Conservation (phyloP, 2,797 vertebrate species). For the Limosa lapponica region DNA sequence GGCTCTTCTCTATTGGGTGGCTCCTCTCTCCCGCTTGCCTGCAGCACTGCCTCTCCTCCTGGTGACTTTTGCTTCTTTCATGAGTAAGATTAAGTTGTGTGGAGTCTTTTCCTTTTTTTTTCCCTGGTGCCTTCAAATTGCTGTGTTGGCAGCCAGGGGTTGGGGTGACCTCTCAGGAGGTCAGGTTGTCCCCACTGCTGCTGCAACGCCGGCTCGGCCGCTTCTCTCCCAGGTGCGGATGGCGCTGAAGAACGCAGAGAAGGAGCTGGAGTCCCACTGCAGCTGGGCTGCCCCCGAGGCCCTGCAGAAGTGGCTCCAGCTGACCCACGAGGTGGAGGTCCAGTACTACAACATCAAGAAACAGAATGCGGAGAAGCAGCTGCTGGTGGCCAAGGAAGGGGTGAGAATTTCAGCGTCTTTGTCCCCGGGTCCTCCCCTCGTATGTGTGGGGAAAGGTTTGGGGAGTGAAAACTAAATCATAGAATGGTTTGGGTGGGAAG, state of each 20-base stretch:
- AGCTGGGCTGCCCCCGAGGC: conserved; percentile 92
- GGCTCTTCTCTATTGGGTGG: background rate
- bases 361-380: conserved; percentile 93
- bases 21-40: background rate
- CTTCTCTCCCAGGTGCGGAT: conserved; percentile 87
- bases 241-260: conserved; percentile 95
- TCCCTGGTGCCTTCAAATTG: rapidly evolving
- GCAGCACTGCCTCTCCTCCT: background rate
- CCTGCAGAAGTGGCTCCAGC: conserved; percentile 97
- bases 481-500: background rate
- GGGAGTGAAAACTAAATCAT: background rate
- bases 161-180: background rate
- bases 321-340: conserved; percentile 97
- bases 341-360: conserved; percentile 99
- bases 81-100: rapidly evolving
- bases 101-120: background rate
- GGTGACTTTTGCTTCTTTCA: background rate
- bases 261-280: conserved; percentile 93
- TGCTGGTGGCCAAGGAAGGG: conserved; percentile 96
- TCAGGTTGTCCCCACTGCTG: background rate
- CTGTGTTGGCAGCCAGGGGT: rapidly evolving
- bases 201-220: rapidly evolving
- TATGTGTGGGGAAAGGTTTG: rapidly evolving
- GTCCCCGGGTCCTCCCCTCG: rapidly evolving
- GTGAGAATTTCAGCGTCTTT: conserved; percentile 70